Evolutionary conservation across 2,113 vertebrate genomes (phyloP), one percentile per base, ranked within the genome.

Genomic region (Ictalurus furcatus): DNA sequence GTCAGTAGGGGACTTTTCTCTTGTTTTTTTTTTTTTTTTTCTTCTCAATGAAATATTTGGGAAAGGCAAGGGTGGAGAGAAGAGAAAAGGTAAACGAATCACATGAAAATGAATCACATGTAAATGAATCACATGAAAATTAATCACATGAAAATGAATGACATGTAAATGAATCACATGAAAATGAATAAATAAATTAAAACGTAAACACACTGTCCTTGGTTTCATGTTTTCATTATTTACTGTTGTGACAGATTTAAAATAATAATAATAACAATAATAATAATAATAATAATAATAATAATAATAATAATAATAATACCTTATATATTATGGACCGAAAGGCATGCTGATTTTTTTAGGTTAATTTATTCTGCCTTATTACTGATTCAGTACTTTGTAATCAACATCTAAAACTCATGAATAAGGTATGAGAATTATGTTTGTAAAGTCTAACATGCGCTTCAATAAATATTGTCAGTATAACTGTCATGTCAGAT

Each of bases 381-480:
- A 52, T 71, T 34, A 69, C 40, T 58, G 23, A 71, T 58, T 30
- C 76, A 82, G 21, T 54, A 37, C 6, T 81, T 17, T 81, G 78
- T 81, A 82, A 87, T 87, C 21, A 69, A 81, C 44, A 19, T 56
- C 25, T 54, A 67, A 81, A 67, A 58, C 21, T 82, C 30, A 71
- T 67, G 63, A 88, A 82, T 88, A 71, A 88, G 80, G 48, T 69
- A 88, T 82, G 65, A 82, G 87, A 82, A 71, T 58, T 2, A 87
- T 48, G 59, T 37, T 81, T 79, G 25, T 85, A 30, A 81, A 84
- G 83, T 44, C 40, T 85, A 44, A 85, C 14, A 65, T 52, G 40
- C 40, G 40, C 44, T 67, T 69, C 8, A 25, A 23, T 67, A 34
- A 67, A 81, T 81, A 80, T 81, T 81, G 61, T 67, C 37, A 65